A percentile compares a stretch with the other conserved stretches of the same genome.
Evolutionary conservation across 2,113 vertebrate genomes (phyloP).

Genomic region (Galemys pyrenaicus): DNA sequence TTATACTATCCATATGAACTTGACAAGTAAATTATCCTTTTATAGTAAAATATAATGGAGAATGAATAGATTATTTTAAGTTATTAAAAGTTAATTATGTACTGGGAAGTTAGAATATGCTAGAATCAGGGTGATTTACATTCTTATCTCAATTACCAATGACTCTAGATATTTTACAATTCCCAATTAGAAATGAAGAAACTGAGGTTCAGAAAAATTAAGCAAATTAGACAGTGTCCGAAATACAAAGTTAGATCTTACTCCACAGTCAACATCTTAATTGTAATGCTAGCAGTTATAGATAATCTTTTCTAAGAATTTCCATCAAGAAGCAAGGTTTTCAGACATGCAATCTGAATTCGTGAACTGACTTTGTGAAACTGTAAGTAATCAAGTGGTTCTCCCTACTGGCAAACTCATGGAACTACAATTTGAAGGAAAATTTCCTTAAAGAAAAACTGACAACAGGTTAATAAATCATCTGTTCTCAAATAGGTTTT

Average conservation of each 20-base stretch:
- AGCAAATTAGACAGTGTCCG: neutral
- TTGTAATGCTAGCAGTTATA: slow-evolving; percentile 2
- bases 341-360: neutral
- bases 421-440: slow-evolving; percentile 40
- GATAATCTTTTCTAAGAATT: slow-evolving; percentile 15
- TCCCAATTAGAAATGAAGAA: slow-evolving; percentile 27
- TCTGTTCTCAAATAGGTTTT: neutral
- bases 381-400: slow-evolving; percentile 25
- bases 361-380: neutral
- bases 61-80: slow-evolving; percentile 10
- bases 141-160: slow-evolving; percentile 5
- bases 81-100: slow-evolving; percentile 46
- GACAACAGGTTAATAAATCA: neutral
- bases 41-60: neutral
- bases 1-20: neutral
- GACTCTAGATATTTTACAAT: neutral
- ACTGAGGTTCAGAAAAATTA: slow-evolving; percentile 41
- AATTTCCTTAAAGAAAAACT: neutral
- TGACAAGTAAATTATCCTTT: slow-evolving; percentile 2
- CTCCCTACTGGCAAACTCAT: slow-evolving; percentile 30
- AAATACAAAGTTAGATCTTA: neutral
- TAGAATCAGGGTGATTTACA: slow-evolving; percentile 41
- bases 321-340: slow-evolving; percentile 12
- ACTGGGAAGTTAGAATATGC: neutral
- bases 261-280: neutral